Percentiles rank a stretch among this genome's conserved stretches.
Conservation (phyloP, 2,888 invertebrate species). For the Torymus auratus region DNA sequence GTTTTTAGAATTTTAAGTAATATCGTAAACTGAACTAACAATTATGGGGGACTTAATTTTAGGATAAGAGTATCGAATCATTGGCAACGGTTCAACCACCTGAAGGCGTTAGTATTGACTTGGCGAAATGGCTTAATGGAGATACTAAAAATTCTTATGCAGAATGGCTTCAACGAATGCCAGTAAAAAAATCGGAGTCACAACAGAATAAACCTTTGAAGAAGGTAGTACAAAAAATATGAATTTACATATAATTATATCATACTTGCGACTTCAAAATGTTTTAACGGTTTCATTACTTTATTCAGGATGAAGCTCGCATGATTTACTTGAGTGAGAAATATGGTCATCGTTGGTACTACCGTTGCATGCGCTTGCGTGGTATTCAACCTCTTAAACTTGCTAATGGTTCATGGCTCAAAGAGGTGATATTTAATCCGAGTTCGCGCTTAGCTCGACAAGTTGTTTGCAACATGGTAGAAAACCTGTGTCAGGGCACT, state of each 20-base stretch:
- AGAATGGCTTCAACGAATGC: constrained; percentile 85
- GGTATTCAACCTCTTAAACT: constrained; percentile 81
- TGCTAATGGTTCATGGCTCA: constrained; percentile 89
- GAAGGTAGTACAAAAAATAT: constrained; percentile 61
- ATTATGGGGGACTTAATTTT: no score
- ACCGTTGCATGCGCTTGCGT: constrained; percentile 75
- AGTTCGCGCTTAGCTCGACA: constrained; percentile 93
- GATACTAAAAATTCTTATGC: constrained; percentile 84
- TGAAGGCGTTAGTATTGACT: constrained; percentile 84
- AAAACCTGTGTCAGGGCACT: constrained; percentile 85
- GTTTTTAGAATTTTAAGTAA: no score
- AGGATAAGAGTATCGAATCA: constrained; percentile 78
- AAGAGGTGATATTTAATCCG: constrained; percentile 94
- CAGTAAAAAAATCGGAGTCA: constrained; percentile 75
- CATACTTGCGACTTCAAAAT: constrained; percentile 12
- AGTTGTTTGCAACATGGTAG: constrained; percentile 92
- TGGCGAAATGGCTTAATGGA: constrained; percentile 85
- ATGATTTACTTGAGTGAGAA: constrained; percentile 85
- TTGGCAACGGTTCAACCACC: constrained; percentile 79
- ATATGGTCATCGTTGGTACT: constrained; percentile 84
- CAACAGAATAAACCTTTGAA: constrained; percentile 67
- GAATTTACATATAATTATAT: constrained; percentile 11
- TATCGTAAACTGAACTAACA: no score
- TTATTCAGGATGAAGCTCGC: constrained; percentile 66
- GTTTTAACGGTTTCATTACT: constrained; percentile 8